phyloP scores from a whole-genome alignment of 2,797 vertebrate genomes.

The Nyctalus aviator region DNA sequence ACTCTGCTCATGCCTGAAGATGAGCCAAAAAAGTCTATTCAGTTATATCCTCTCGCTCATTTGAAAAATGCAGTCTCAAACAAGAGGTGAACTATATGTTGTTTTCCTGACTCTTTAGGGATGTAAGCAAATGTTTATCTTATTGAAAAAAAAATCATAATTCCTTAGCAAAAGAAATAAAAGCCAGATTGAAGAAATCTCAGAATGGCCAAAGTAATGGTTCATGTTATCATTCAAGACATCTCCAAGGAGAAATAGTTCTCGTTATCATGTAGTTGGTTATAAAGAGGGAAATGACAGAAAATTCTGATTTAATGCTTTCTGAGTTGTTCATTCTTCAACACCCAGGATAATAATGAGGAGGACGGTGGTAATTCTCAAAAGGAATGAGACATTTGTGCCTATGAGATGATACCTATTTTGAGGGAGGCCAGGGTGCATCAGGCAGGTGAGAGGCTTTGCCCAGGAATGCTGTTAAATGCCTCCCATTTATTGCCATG shows the following conservation, averaged over 20 bases:
- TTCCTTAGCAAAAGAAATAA: constrained; percentile 59
- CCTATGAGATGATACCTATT: background rate
- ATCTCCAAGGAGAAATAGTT: constrained; percentile 39
- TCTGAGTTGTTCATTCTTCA: constrained; percentile 30
- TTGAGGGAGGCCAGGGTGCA: background rate
- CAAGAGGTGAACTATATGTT: constrained; percentile 33
- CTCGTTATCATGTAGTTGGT: background rate
- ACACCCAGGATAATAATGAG: background rate
- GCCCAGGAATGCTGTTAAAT: background rate
- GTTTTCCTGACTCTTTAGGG: constrained; percentile 14
- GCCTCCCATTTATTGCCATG: background rate
- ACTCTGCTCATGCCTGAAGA: background rate
- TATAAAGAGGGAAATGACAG: background rate
- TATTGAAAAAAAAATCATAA: constrained; percentile 1
- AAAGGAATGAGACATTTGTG: background rate
- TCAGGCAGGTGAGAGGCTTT: background rate
- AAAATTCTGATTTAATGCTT: background rate
- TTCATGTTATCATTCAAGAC: constrained; percentile 21
- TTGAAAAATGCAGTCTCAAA: constrained; percentile 38
- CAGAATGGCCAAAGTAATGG: constrained; percentile 33
- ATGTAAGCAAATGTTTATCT: constrained; percentile 35
- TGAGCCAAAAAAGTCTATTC: background rate
- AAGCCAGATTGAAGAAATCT: constrained; percentile 55
- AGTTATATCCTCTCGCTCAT: background rate
- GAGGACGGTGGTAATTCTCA: background rate